These are phyloP conservation scores for Gadus chalcogrammus DNA, from an alignment of 2,113 vertebrate genomes.

Conservation along the genomic window DNA sequence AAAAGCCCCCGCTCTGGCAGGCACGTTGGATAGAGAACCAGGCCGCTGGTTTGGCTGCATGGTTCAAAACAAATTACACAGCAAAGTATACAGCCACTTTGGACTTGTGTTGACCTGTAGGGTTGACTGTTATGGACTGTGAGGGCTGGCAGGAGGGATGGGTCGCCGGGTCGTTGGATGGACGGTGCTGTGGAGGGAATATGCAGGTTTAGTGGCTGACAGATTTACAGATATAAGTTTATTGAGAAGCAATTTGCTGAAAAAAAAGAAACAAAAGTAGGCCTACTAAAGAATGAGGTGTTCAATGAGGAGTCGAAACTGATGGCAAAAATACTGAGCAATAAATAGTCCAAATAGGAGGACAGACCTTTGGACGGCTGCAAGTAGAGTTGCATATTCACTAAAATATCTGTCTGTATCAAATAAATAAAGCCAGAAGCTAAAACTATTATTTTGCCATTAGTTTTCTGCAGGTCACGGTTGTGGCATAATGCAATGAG, in stretches of 20 bases:
- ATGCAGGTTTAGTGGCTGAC: conserved; percentile 1
- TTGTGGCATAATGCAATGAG: conserved; percentile 70
- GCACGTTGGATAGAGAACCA: conserved; percentile 55
- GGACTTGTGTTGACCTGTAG: conserved; percentile 32
- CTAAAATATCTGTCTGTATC: conserved; percentile 66
- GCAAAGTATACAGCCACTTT: conserved; percentile 36
- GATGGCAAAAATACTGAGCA: background rate
- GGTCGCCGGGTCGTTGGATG: background rate
- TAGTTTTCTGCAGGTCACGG: conserved; percentile 70
- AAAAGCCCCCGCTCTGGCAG: conserved; percentile 51
- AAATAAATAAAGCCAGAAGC: conserved; percentile 55
- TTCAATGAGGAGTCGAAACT: conserved; percentile 1
- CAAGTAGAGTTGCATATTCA: conserved; percentile 61
- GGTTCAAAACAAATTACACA: conserved; percentile 48
- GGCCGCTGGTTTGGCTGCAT: conserved; percentile 42
- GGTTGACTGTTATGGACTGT: conserved; percentile 6
- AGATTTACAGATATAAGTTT: background rate
- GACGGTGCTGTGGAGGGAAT: no score
- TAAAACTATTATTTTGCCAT: conserved; percentile 73
- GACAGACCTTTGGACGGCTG: conserved; percentile 56
- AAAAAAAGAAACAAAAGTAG: background rate
- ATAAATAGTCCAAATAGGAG: conserved; percentile 48
- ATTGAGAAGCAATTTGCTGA: background rate
- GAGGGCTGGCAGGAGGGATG: conserved; percentile 31
- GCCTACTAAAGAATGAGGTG: conserved; percentile 13